Base-by-base conservation (phyloP, 2,888 invertebrate genomes). In the Heliconius ethilla region DNA sequence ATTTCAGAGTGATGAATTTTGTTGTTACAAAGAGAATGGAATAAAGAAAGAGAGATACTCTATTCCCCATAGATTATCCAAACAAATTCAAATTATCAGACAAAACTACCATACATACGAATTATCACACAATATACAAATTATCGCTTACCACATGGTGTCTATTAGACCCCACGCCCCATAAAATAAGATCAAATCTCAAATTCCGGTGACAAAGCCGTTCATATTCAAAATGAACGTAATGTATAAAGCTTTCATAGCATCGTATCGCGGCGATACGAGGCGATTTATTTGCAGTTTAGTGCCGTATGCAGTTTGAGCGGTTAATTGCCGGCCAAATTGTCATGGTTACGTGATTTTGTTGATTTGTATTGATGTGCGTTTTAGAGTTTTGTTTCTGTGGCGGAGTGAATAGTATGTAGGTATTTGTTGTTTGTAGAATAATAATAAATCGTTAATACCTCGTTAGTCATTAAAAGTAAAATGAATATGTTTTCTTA, bases 221-320 rank as follows among this genome's bases (percentile, higher is more conserved):
- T 78, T 63, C 75, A 78, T 78, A 76, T 73, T 69, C 76, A 78
- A 78, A 78, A 78, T 78, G 72, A 76, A 76, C 73, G 76, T 78
- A 78, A 78, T 78, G 66, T 51, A 29, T 78, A 70, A 77, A 75
- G 70, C 66, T 70, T 69, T 69, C 76, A 65, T 66, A 74, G 55
- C 73, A 37, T 51, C 67, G 76, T 63, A 62, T 74, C 63, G 74
- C 74, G 74, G 59, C 70, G 76, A 76, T 76, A 70, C 33, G 45
- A 55, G 9, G 51, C 76, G 76, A 72, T 76, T 76, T 76, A 76
- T 70, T 40, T 59, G 27, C 63, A 65, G 76, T 76, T 76, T 72
- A 72, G 63, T 25, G 51, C 70, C 63, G 70, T 76, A 72, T 63
- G 55, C 70, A 51, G 33, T 65, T 29, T 65, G 33, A 59, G 33